These are phyloP conservation scores for Anthopleura xanthogrammica DNA, from an alignment of 92 coral and sea anemone species.

Conservation along the genomic window DNA sequence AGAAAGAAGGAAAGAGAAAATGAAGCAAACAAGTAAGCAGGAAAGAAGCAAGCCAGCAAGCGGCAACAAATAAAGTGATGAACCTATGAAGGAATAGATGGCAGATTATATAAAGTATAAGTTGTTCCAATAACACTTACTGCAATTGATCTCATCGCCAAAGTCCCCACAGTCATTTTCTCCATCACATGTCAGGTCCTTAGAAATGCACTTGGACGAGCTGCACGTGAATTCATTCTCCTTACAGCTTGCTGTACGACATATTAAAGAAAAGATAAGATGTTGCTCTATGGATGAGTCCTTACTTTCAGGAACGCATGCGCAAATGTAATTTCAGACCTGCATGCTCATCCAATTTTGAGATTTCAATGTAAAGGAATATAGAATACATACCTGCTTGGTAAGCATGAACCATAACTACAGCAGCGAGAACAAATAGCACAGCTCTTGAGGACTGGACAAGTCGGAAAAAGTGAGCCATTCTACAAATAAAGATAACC, in stretches of 20 bases:
- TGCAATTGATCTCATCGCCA: slow-evolving; percentile 52
- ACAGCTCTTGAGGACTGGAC: neutral
- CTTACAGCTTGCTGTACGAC: slow-evolving; percentile 10
- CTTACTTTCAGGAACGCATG: too few relatives aligned
- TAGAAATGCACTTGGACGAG: slow-evolving; percentile 34
- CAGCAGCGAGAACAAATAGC: neutral
- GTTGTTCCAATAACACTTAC: slow-evolving; percentile 17
- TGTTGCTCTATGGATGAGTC: neutral
- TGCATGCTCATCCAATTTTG: neutral
- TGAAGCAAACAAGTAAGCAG: neutral
- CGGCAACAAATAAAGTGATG: neutral
- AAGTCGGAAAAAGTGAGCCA: neutral
- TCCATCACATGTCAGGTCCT: slow-evolving; percentile 41
- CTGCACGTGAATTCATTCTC: slow-evolving; percentile 14
- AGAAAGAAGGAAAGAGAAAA: neutral
- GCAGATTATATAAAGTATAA: too few relatives aligned
- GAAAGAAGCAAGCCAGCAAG: neutral
- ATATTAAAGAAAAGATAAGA: neutral
- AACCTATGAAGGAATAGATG: neutral
- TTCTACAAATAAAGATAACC: neutral
- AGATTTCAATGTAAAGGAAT: neutral
- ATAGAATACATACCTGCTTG: neutral
- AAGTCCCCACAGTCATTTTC: slow-evolving; percentile 49
- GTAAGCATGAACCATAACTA: neutral
- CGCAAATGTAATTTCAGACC: too few relatives aligned